Base-by-base conservation (phyloP, 2,113 vertebrate species). In the Struthidea cinerea region DNA sequence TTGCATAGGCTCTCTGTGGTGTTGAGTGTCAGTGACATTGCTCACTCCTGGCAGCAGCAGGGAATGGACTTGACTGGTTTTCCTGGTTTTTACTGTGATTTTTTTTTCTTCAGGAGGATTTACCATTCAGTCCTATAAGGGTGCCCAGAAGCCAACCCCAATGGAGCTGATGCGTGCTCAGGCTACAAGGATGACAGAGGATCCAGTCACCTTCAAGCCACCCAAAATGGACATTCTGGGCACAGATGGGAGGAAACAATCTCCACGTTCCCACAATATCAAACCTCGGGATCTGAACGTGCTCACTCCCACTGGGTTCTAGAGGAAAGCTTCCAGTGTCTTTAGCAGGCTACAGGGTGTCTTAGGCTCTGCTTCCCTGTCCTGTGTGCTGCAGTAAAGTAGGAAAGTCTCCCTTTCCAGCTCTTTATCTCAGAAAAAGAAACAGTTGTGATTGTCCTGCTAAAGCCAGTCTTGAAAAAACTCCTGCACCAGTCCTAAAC, bases 261-360 rank as follows among this genome's bases (percentile, higher is more conserved):
- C 97, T 27, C 84, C 97, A 13, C 97, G 98, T 69, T 98, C 98
- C 52, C 99, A 99, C 97, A 99, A 98, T 70, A 98, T 99, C 90
- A 98, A 98, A 92, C 98, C 98, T 8, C 97, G 98, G 50, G 99
- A 99, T 96, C 96, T 99, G 97, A 99, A 99, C 16, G 97, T 99
- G 93, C 98, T 99, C 71, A 99, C 99, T 32, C 99, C 99, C 64
- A 99, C 99, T 1, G 99, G 99, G 44, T 99, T 99, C 97, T 99
- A 97, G 97, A 63, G 24, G 61, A 82, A 64, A 50, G 46, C 33
- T 92, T 57, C 73, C 84, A 64, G 16, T 85, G 56, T 92, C 41
- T 78, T 84, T 77, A 94, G 74, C 23, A 23, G 84, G 53, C 55
- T 35, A 28, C 64, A 75, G 67, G 17, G 35, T 94, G 22, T 94